These are phyloP conservation scores for human DNA, from an alignment of 2,113 vertebrate species.

Conservation along the genomic window GRCh38 chr2:157674001-157674500, in stretches of 20 bases:
- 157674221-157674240: not conserved
- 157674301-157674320: not conserved
- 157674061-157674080: not conserved
- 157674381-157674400: constrained; percentile 19
- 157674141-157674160: not conserved
- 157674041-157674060: not conserved
- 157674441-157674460: not conserved
- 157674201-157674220: not conserved
- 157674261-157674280: not conserved
- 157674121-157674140: not conserved
- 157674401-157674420: constrained; percentile 36
- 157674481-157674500: constrained; percentile 56
- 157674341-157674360: not conserved
- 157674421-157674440: constrained; percentile 54
- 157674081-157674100: not conserved
- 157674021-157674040: constrained; percentile 33
- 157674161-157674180: not conserved
- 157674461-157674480: not conserved
- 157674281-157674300: not conserved
- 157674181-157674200: not conserved
- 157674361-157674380: constrained; percentile 33
- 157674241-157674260: not conserved
- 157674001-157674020: constrained; percentile 14
- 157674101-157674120: not conserved
- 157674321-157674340: not conserved